Conservation (phyloP, 64 coral and sea anemone genomes). For the Astreopora myriophthalma region DNA sequence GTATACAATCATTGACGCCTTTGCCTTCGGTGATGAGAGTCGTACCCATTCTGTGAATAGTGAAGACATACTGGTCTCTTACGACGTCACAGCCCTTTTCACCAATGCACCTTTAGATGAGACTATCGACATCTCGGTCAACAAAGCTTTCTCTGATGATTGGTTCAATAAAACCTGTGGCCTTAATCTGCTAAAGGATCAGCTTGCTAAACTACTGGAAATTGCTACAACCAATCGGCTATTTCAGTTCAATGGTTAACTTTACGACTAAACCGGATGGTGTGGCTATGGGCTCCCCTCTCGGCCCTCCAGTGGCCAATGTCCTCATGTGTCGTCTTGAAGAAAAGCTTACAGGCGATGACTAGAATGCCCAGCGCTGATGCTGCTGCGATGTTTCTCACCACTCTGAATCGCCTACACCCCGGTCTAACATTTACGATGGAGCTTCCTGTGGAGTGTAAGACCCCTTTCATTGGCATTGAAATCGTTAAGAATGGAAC, state of each 20-base stretch:
- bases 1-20: no score
- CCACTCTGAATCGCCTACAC: no score
- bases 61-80: no score
- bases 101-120: no score
- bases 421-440: slow-evolving; percentile 40
- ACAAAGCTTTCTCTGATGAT: no score
- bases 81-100: no score
- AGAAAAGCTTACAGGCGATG: neutral
- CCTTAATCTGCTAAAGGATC: slow-evolving; percentile 54
- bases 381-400: no score
- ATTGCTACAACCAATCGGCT: slow-evolving; percentile 34
- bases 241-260: slow-evolving; percentile 11
- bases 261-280: neutral
- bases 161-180: slow-evolving; percentile 40
- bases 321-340: neutral
- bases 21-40: no score
- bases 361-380: neutral
- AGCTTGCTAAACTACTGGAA: slow-evolving; percentile 16
- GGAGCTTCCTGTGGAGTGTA: slow-evolving; percentile 35
- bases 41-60: no score
- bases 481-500: no score
- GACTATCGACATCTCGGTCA: no score
- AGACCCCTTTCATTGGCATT: no score
- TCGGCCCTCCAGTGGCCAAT: neutral
- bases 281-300: slow-evolving; percentile 10